These are phyloP conservation scores for Pseudochromis fuscus DNA, from an alignment of 2,797 vertebrate genomes.

Conservation along the genomic window DNA sequence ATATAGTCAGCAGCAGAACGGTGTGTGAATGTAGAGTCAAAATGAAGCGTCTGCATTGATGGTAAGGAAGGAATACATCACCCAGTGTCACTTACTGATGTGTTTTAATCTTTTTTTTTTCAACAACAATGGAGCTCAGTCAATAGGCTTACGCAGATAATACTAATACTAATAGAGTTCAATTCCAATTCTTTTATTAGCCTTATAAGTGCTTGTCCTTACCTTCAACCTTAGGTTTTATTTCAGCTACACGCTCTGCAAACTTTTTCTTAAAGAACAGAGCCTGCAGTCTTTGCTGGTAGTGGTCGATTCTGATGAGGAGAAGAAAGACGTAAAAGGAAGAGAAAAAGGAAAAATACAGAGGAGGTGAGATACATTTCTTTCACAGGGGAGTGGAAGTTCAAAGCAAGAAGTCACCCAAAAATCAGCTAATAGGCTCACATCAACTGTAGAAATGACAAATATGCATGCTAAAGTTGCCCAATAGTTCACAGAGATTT, in stretches of 20 bases:
- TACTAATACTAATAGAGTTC: neutral
- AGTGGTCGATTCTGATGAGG: constrained; percentile 92
- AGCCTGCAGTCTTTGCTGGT: constrained; percentile 95
- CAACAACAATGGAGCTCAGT: neutral
- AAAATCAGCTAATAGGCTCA: constrained; percentile 40
- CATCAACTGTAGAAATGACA: constrained; percentile 39
- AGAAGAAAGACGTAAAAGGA: constrained; percentile 5
- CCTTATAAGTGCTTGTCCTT: constrained; percentile 35
- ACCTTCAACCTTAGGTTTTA: constrained; percentile 98
- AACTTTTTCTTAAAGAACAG: constrained; percentile 99
- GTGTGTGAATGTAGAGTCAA: neutral
- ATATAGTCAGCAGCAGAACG: neutral
- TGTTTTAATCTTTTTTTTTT: neutral
- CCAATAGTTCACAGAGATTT: constrained; percentile 41
- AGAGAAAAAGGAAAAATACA: neutral
- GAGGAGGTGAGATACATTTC: constrained; percentile 23
- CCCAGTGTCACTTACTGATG: neutral
- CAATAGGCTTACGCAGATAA: neutral
- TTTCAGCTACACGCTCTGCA: constrained; percentile 93
- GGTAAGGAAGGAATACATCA: neutral
- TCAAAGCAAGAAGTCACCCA: constrained; percentile 62
- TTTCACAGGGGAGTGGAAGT: constrained; percentile 49
- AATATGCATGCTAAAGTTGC: constrained; percentile 35
- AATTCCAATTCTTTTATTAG: neutral
- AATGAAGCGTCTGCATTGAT: neutral